Base-by-base conservation (phyloP, 2,113 vertebrate species). In the Apistogramma diplotaenia region DNA sequence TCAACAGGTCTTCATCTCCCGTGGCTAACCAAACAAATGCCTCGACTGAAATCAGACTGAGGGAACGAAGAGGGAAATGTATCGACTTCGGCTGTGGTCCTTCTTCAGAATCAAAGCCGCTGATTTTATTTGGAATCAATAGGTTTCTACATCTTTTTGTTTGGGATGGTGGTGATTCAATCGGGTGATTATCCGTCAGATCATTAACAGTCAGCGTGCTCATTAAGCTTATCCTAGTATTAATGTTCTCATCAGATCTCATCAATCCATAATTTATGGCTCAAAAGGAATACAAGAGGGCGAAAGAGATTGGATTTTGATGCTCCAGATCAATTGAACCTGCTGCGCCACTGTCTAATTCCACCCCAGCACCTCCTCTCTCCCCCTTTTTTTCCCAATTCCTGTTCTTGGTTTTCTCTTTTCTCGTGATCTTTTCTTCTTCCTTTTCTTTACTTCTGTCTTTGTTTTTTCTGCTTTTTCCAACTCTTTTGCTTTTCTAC, bases 1-100 rank as follows among this genome's bases (percentile, higher is more conserved):
- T 93, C 93, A 94, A 95, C 95, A 95, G 94, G 95, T 95, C 88
- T 87, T 83, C 86, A 90, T 95, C 93, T 93, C 89, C 53, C 9
- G 87, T 15, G 87, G 79, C 91, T 73, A 84, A 85, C 80, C 92
- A 89, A 93, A 92, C 89, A 93, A 94, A 94, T 53, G 85, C 78
- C 78, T 92, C 76, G 49, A 83, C 76, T 79, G 74, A 92, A 90
- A 91, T 87, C 57, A 90, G 88, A 65, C 81, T 60, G 58, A 79
- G 16, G 33, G 85, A 74, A 46, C 25, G 21, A 46, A 54, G 71
- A 75, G 72, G 57, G 40, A 49, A 70, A 65, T 40, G 29, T 74
- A 88, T 88, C 27, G 79, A 91, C 81, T 81, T 59, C 10, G 76
- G 25, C 33, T 31, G 33, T 2, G 5, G 33, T 31, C 57, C n/a